Base-by-base conservation (phyloP, 2,888 invertebrate genomes). In the Euspilapteryx auroguttella region DNA sequence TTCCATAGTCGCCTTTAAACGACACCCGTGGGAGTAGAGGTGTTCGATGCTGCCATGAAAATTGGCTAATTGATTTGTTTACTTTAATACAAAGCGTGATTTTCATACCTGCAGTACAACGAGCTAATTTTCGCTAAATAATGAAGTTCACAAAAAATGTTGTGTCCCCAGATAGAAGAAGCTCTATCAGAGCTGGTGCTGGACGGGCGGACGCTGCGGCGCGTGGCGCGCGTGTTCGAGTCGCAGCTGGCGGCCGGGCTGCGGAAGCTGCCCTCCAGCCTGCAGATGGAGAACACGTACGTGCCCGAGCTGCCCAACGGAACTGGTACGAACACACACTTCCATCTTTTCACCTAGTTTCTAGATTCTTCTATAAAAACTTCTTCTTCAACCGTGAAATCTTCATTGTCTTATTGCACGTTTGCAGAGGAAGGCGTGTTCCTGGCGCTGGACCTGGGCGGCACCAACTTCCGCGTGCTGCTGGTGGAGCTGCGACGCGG, bases 211-310 rank as follows among this genome's bases (percentile, higher is more conserved):
- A 48, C 51, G 33, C 63, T 81, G 34, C 51, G 62, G 31, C 68
- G 64, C 32, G 79, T 86, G 30, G 69, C 61, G 24, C 64, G 69
- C 10, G 80, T 82, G 24, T 87, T 87, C 49, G 55, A 68, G 34
- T 57, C 66, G 3, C 86, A 87, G 68, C 69, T 87, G 61, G 77
- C 80, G 39, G 57, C 71, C 11, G 86, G 87, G 0, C 76, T 87
- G 24, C 63, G 71, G 15, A 73, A 79, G 45, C 55, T 77, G 40
- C 76, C 82, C 6, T 87, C 87, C 28, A 84, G 83, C 14, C 55
- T 87, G 35, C 85, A 84, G 55, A 87, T 87, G 87, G 86, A 85
- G 49, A 87, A 87, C 55, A 87, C 87, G 1, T 87, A 85, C 44
- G 80, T 87, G 26, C 86, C 87, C 0, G 85, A 86, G 49, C 59